phyloP scores from a whole-genome alignment of 2,797 vertebrate genomes.

The Orestias chungarensis region DNA sequence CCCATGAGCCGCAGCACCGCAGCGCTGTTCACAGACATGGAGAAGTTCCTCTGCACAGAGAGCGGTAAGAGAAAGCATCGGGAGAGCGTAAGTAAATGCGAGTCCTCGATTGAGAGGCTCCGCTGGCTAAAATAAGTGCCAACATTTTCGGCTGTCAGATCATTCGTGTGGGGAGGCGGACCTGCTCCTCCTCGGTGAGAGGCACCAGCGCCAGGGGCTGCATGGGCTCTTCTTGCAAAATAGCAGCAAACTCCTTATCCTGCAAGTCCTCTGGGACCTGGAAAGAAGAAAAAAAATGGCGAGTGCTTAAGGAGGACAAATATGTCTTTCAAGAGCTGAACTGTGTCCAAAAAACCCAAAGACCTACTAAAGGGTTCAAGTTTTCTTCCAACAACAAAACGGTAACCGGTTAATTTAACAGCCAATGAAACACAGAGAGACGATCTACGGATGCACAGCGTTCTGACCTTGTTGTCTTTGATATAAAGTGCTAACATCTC shows the following conservation, averaged over 20 bases:
- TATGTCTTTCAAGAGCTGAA: neutral
- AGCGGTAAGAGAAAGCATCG: slow-evolving; percentile 47
- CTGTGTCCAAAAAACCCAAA: neutral
- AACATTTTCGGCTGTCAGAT: slow-evolving; percentile 21
- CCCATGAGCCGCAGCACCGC: slow-evolving; percentile 95
- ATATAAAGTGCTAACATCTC: slow-evolving; percentile 97
- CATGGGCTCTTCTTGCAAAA: slow-evolving; percentile 91
- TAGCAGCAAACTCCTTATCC: slow-evolving; percentile 92
- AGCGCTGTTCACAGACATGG: slow-evolving; percentile 95
- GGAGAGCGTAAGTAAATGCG: slow-evolving; percentile 68
- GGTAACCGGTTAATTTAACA: neutral
- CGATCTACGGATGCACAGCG: neutral
- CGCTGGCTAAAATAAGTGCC: neutral
- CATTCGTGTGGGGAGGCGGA: slow-evolving; percentile 44
- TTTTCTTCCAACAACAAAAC: neutral
- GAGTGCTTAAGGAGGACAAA: neutral
- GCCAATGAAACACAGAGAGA: neutral
- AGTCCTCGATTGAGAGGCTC: slow-evolving; percentile 16
- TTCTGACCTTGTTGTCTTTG: slow-evolving; percentile 91
- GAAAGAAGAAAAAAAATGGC: slow-evolving; percentile 15
- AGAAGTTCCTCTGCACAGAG: slow-evolving; percentile 89
- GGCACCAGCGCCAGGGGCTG: slow-evolving; percentile 91
- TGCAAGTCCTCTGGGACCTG: slow-evolving; percentile 93
- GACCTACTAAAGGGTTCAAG: neutral
- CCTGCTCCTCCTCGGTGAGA: slow-evolving; percentile 95